Evolutionary conservation across 2,888 invertebrate genomes (phyloP).

Genomic region (Andrena minutula): DNA sequence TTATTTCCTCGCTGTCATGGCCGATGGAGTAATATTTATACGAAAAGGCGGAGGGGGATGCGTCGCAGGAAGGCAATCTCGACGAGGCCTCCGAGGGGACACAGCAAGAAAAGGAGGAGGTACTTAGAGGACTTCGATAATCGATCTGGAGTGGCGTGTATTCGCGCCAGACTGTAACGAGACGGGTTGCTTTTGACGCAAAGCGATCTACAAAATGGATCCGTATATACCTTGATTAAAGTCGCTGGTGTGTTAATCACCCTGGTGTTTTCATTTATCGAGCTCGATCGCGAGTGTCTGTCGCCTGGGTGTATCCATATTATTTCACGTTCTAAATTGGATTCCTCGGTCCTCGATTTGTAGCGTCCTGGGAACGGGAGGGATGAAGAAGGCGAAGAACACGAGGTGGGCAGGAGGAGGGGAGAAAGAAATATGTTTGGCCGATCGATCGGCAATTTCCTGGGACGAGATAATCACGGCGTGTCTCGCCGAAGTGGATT

Average conservation of each 20-base stretch:
- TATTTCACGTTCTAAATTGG: conserved; percentile 25
- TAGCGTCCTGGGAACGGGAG: conserved; percentile 3
- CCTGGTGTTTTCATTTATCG: not conserved
- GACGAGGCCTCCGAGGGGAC: conserved; percentile 45
- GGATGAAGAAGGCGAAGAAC: not conserved
- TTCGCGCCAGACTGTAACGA: conserved; percentile 15
- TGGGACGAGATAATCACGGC: conserved; percentile 59
- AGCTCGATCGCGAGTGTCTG: not conserved
- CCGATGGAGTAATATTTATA: conserved; percentile 48
- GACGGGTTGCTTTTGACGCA: conserved; percentile 19
- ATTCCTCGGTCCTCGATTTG: conserved; percentile 28
- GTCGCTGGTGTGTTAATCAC: not conserved
- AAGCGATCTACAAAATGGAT: conserved; percentile 18
- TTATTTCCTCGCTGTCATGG: conserved; percentile 35
- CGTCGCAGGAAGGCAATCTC: conserved; percentile 40
- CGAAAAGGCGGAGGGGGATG: not conserved
- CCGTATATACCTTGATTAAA: not conserved
- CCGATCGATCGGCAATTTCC: conserved; percentile 65
- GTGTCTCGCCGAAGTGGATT: conserved; percentile 59
- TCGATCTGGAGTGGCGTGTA: conserved; percentile 62
- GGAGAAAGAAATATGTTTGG: conserved; percentile 21
- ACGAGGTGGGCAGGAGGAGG: not conserved
- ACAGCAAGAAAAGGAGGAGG: conserved; percentile 59
- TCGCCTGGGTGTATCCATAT: conserved; percentile 15
- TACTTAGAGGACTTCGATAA: conserved; percentile 71